Evolutionary conservation across 1,140 invertebrate species (phyloP).

Genomic region (Thaumatotibia leucotreta): DNA sequence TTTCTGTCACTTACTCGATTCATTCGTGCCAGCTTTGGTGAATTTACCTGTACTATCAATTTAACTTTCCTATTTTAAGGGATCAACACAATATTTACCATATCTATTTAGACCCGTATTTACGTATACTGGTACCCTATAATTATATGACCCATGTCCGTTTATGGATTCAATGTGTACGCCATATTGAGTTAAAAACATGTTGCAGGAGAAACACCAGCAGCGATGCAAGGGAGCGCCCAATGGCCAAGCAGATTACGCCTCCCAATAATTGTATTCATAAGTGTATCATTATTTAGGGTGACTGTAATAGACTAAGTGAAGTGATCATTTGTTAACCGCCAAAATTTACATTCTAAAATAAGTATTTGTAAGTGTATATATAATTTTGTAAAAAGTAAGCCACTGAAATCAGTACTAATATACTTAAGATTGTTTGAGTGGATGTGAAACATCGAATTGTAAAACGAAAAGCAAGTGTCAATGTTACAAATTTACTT

Average conservation of each 20-base stretch:
- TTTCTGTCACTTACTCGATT: too few species aligned
- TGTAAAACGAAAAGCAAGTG: conserved; percentile 31
- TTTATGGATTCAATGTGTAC: too few species aligned
- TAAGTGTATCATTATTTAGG: conserved; percentile 11
- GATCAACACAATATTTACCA: too few species aligned
- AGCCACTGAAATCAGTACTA: not conserved
- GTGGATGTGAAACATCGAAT: conserved; percentile 33
- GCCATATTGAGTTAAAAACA: too few species aligned
- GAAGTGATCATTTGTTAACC: not conserved
- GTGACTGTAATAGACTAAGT: not conserved
- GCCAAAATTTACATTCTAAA: not conserved
- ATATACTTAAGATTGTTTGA: conserved; percentile 21
- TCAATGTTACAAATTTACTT: conserved; percentile 52
- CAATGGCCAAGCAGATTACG: conserved; percentile 45
- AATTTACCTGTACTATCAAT: too few species aligned
- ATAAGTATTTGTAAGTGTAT: not conserved
- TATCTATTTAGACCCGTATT: too few species aligned
- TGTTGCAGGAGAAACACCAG: conserved; percentile 60
- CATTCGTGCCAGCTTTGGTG: too few species aligned
- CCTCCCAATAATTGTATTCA: conserved; percentile 29
- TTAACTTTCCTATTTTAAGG: too few species aligned
- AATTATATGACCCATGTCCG: too few species aligned
- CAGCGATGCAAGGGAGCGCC: conserved; percentile 66
- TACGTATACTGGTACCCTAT: too few species aligned
- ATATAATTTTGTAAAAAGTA: conserved; percentile 1